A percentile compares a stretch with the other conserved stretches of the same genome.
Conservation (phyloP, 2,888 invertebrate species). For the Macrosiphum euphorbiae region DNA sequence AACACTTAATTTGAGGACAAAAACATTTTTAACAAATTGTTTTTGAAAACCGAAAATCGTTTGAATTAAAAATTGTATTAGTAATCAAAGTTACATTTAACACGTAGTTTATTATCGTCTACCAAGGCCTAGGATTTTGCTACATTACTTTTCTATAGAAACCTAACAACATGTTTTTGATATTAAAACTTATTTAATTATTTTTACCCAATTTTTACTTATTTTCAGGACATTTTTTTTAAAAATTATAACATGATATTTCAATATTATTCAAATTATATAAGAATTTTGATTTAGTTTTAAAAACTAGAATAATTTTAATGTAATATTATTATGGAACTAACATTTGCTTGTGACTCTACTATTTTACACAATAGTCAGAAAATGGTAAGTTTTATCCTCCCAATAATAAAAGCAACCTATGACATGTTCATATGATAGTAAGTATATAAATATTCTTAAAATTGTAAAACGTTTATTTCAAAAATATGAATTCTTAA, state of each 20-base stretch:
- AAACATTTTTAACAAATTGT: neutral
- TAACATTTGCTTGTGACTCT: no score
- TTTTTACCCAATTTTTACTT: neutral
- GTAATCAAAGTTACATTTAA: neutral
- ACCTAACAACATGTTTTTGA: neutral
- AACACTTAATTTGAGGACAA: neutral
- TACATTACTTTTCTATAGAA: neutral
- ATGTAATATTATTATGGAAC: no score
- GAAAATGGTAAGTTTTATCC: no score
- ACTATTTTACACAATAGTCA: no score
- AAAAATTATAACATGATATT: no score
- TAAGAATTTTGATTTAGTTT: no score
- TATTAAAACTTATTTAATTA: neutral
- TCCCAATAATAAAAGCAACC: no score
- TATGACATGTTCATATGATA: neutral
- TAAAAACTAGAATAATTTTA: no score
- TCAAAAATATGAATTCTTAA: neutral
- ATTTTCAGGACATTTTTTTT: neutral
- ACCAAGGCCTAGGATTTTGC: neutral
- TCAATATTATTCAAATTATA: no score
- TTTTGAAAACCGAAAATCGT: neutral
- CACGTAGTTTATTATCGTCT: neutral
- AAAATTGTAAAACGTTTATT: neutral
- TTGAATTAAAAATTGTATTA: no score
- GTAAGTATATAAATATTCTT: neutral